Conservation (phyloP, 2,113 vertebrate genomes). For the Noturus placidus region DNA sequence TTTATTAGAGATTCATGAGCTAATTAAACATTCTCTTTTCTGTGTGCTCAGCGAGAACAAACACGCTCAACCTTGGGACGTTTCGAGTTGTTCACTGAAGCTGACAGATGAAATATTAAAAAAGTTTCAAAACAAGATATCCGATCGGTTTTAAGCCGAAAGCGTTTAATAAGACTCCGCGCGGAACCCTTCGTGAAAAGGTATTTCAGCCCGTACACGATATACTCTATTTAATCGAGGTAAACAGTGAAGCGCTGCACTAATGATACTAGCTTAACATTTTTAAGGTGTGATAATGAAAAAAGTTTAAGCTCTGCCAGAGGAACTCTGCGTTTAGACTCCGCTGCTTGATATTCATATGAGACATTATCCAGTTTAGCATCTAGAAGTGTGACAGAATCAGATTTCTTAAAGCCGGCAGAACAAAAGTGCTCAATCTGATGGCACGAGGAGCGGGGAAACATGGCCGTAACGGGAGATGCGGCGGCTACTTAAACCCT, state of each 20-base stretch:
- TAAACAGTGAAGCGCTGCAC: background rate
- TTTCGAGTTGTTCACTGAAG: background rate
- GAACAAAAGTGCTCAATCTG: background rate
- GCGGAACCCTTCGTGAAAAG: background rate
- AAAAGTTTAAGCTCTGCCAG: background rate
- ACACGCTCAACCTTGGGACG: conserved; percentile 13
- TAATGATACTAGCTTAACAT: background rate
- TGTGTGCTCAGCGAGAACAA: conserved; percentile 33
- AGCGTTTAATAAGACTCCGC: background rate
- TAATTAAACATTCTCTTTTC: conserved; percentile 38
- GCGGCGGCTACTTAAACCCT: conserved; percentile 17
- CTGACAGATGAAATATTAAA: background rate
- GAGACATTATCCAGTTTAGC: background rate
- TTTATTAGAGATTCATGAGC: conserved; percentile 41
- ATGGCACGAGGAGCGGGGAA: background rate
- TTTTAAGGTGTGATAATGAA: background rate
- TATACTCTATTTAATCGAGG: background rate
- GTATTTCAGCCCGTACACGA: background rate
- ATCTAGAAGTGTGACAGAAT: conserved; percentile 7
- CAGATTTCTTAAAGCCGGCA: background rate
- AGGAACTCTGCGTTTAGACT: background rate
- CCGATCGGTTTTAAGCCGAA: background rate
- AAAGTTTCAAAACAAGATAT: conserved; percentile 17
- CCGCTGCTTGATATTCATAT: background rate
- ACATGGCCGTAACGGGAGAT: conserved; percentile 23